Evolutionary conservation across 2,797 vertebrate genomes (phyloP).

Genomic region (Steatocranus sp.): DNA sequence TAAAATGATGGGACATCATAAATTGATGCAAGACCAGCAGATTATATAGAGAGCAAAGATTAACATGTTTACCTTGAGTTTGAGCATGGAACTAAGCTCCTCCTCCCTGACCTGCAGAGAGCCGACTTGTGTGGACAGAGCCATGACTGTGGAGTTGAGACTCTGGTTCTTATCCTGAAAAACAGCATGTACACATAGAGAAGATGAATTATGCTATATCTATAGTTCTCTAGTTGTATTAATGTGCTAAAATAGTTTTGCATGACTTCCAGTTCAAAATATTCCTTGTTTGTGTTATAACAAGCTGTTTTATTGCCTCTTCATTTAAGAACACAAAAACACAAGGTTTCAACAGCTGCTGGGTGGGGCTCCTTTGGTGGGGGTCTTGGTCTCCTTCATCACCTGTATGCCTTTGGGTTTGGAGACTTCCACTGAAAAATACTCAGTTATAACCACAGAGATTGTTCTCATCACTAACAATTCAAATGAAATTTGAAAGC

Average conservation of each 20-base stretch:
- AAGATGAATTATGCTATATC: no score
- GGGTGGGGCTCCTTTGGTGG: background rate
- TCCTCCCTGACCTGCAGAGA: constrained; percentile 85
- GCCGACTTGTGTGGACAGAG: constrained; percentile 81
- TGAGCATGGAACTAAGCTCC: constrained; percentile 83
- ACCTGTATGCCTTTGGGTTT: background rate
- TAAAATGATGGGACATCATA: background rate
- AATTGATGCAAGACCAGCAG: background rate
- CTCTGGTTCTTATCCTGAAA: constrained; percentile 82
- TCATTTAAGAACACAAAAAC: background rate
- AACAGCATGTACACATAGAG: background rate
- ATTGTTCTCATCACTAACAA: background rate
- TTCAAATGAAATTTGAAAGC: background rate
- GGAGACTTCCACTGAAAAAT: background rate
- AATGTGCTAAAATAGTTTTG: background rate
- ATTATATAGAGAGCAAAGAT: background rate
- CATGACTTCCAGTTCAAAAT: background rate
- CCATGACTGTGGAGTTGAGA: constrained; percentile 78
- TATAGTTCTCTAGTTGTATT: no score
- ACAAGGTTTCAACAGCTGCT: background rate
- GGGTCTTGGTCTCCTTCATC: background rate
- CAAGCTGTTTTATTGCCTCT: background rate
- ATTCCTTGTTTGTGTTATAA: background rate
- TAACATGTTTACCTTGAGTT: constrained; percentile 77
- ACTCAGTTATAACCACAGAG: background rate